Evolutionary conservation across 2,888 invertebrate genomes (phyloP).

Genomic region (Campopleginae sp.): DNA sequence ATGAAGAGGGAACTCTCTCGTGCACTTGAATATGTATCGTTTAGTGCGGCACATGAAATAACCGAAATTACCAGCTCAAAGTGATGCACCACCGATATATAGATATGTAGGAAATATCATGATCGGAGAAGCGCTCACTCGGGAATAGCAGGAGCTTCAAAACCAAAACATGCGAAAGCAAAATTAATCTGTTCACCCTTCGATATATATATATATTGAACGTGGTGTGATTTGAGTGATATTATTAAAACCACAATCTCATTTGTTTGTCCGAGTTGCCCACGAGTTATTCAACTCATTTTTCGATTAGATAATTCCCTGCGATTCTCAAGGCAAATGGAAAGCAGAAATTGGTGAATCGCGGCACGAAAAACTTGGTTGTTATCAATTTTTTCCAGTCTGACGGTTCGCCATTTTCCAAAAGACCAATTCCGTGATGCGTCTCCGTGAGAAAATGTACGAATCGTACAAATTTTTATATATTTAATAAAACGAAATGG

Average conservation of each 20-base stretch:
- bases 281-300: background rate
- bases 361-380: background rate
- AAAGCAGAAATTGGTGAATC: background rate
- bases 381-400: background rate
- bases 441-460: background rate
- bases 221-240: background rate
- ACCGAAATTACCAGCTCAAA: slow-evolving; percentile 18
- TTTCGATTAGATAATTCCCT: background rate
- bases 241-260: background rate
- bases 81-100: background rate
- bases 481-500: background rate
- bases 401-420: background rate
- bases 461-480: background rate
- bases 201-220: background rate
- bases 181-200: background rate
- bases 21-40: slow-evolving; percentile 6
- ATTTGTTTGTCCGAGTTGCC: background rate
- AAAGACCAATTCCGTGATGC: background rate
- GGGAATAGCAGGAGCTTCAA: background rate
- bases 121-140: background rate
- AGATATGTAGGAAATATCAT: background rate
- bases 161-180: slow-evolving; percentile 26
- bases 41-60: slow-evolving; percentile 10
- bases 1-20: background rate
- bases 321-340: background rate